Percentiles rank a stretch among this genome's conserved stretches.
phyloP scores from a whole-genome alignment of 64 coral and sea anemone species.

The Pachyseris speciosa region DNA sequence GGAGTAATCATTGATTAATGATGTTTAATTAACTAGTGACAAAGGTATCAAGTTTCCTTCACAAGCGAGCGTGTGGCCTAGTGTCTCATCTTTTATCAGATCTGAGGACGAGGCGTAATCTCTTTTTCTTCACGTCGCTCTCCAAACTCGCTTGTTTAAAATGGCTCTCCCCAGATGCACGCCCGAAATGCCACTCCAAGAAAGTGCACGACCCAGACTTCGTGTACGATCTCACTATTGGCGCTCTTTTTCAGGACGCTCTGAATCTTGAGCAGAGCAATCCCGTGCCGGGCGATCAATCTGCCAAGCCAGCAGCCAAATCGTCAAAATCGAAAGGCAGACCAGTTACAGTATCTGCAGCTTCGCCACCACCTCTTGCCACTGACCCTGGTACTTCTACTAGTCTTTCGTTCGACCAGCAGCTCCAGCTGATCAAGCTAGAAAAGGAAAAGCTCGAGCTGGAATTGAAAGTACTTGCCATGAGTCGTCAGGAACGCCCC shows the following conservation, averaged over 20 bases:
- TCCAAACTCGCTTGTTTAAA: too few relatives aligned
- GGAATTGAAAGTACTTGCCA: constrained; percentile 1
- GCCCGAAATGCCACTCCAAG: not conserved
- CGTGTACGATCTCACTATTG: not conserved
- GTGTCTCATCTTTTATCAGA: too few relatives aligned
- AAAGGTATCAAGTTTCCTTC: too few relatives aligned
- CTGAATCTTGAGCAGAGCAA: not conserved
- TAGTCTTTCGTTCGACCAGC: constrained; percentile 14
- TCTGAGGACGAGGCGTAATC: too few relatives aligned
- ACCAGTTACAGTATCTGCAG: not conserved
- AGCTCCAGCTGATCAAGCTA: constrained; percentile 3
- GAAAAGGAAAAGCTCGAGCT: constrained; percentile 26
- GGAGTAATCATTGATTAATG: too few relatives aligned
- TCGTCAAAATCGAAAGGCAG: not conserved
- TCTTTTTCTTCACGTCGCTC: not conserved
- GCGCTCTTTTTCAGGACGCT: not conserved
- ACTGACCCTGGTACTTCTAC: not conserved
- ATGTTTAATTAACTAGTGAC: too few relatives aligned
- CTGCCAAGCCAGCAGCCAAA: not conserved
- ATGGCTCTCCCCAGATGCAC: not conserved
- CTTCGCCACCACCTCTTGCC: not conserved
- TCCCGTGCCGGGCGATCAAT: not conserved
- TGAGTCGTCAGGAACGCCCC: not conserved
- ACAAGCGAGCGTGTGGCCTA: too few relatives aligned
- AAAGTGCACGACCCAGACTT: not conserved